Percentiles rank a stretch among this genome's conserved stretches.
phyloP scores from a whole-genome alignment of 2,797 vertebrate genomes.

The Vultur gryphus region DNA sequence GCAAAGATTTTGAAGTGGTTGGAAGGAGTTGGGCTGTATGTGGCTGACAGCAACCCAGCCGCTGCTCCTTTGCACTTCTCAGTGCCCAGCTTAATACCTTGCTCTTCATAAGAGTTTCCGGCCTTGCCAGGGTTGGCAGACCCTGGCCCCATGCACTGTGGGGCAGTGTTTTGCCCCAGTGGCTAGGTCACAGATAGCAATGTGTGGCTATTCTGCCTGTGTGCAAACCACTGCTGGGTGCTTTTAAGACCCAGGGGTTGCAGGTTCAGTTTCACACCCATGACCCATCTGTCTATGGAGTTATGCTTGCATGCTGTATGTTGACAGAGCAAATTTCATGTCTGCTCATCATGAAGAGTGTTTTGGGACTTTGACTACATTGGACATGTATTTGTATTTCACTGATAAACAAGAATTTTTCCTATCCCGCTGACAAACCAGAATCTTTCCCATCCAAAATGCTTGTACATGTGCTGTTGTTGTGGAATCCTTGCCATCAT shows the following conservation, averaged over 20 bases:
- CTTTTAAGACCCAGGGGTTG: background rate
- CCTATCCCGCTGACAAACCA: background rate
- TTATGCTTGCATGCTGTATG: background rate
- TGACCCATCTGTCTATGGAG: background rate
- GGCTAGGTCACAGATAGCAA: background rate
- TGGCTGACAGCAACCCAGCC: background rate
- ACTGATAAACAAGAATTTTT: background rate
- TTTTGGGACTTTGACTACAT: background rate
- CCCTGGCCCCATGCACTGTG: background rate
- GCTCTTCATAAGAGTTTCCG: slow-evolving; percentile 26
- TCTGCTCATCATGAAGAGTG: background rate
- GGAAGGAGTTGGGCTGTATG: background rate
- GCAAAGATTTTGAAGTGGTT: background rate
- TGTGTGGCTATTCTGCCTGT: background rate
- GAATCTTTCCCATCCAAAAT: background rate
- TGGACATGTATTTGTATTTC: background rate
- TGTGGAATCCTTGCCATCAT: background rate
- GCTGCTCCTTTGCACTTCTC: background rate
- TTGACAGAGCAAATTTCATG: background rate
- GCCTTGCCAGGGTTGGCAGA: background rate
- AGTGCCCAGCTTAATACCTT: background rate
- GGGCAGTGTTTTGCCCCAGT: background rate
- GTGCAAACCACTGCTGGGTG: background rate
- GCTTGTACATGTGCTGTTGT: background rate
- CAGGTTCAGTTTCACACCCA: background rate